Evolutionary conservation across 1,140 invertebrate species (phyloP), one percentile per base, ranked within the genome.

Genomic region (Sycobia sp.): DNA sequence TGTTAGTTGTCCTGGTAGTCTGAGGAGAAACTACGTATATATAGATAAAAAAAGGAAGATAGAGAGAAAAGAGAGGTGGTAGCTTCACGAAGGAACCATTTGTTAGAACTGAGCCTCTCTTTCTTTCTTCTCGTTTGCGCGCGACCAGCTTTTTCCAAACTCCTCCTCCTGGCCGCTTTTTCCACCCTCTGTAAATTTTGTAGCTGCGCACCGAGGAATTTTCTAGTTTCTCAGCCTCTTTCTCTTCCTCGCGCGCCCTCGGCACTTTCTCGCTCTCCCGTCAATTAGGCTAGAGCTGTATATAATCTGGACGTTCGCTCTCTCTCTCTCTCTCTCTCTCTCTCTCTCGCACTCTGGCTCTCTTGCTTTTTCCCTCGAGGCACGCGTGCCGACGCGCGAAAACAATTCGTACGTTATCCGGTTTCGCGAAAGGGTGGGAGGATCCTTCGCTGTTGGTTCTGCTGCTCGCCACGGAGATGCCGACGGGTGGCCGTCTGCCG

Each of bases 61-160:
- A n/a, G n/a, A n/a, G n/a, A n/a, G n/a, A n/a, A n/a, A 39, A 47
- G 44, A 36, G 54, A 60, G 54, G 57, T 74, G 58, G 70, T 62
- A 63, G 66, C 71, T 72, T 72, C 62, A 70, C 57, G 49, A 49
- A 4, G 39, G 54, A 55, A 68, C 69, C 69, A 72, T 79, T 74
- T 66, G 70, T 74, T 75, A 74, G 23, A 61, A 44, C n/a, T n/a
- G 44, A 32, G 41, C 44, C 65, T 18, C 23, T 14, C 27, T 25
- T 34, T 20, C 23, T 20, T 4, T 50, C 29, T n/a, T 49, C 27
- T n/a, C 16, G n/a, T 36, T 18, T 8, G 14, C 8, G 14, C 36
- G 8, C 3, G 3, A 39, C 36, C 7, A 3, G 36, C 9, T 7
- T 11, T 20, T 50, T 29, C 27, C 27, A 32, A 22, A 1, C 3